Base-by-base conservation (phyloP, 35 echinoderm and acorn worm species). In the Apostichopus parvimensis region DNA sequence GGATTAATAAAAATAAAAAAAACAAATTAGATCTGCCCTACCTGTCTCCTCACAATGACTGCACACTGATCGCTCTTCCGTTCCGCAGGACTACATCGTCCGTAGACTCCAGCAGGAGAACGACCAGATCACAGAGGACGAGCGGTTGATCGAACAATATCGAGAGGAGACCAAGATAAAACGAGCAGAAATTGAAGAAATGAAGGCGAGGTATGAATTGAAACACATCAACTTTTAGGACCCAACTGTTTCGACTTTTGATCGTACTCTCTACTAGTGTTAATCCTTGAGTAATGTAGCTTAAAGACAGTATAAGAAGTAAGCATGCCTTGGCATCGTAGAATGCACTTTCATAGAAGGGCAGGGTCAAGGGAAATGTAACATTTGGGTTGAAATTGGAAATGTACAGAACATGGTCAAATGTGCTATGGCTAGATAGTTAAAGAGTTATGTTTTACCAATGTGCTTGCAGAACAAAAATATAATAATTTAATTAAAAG, bases 81-180 rank as follows among this genome's bases (percentile, higher is more conserved):
- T 83, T 71, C 57, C 66, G 21, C 26, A 95, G 97, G 97, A 99
- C 81, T 99, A 99, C 93, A 99, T 99, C 54, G 93, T 99, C 9
- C 78, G 97, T 83, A 79, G 97, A 73, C 92, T 99, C 24, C 97
- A 98, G 26, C 97, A 96, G 60, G 97, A 99, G 82, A 99, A 99
- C 83, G 97, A 99, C 83, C 97, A 99, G 77, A 99, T 99, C 17
- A 72, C 91, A 34, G 97, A 99, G 56, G 95, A 99, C 60, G 95
- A 99, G 56, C 54, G 97, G 25, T 87, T 99, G 2, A 96, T 99
- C 58, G 92, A 96, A 75, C 97, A 99, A 18, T 99, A 96, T 81
- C 78, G 95, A 65, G 91, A 99, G 58, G 95, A 99, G 68, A 99
- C 95, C 0, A 93, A 96, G 76, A 99, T 93, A 53, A 99, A 96